Conservation (phyloP, 2,888 invertebrate genomes). For the Spicauda simplicius region DNA sequence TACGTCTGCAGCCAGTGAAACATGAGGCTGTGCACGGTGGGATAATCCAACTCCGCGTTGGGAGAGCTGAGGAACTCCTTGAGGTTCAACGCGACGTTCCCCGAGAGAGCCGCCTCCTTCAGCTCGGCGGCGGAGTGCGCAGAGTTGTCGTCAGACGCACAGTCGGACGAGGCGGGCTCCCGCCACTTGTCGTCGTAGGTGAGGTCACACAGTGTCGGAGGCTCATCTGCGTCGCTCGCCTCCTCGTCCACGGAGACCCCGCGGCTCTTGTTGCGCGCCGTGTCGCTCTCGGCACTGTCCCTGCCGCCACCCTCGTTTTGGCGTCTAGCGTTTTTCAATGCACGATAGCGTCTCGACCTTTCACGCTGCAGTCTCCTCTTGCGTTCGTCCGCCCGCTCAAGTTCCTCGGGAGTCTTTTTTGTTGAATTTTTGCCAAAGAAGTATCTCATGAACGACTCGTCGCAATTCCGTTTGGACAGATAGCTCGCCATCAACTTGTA, state of each 20-base stretch:
- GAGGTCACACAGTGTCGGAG: slow-evolving; percentile 75
- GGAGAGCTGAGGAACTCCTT: slow-evolving; percentile 74
- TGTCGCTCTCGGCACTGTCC: slow-evolving; percentile 59
- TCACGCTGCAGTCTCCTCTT: slow-evolving; percentile 76
- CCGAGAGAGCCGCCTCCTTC: slow-evolving; percentile 50
- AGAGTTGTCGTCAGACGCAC: slow-evolving; percentile 76
- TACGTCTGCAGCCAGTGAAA: slow-evolving; percentile 83
- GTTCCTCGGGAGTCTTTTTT: slow-evolving; percentile 76
- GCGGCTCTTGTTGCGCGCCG: slow-evolving; percentile 59
- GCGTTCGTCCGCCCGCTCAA: slow-evolving; percentile 77
- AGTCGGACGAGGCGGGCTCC: slow-evolving; percentile 66
- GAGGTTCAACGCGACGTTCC: slow-evolving; percentile 61
- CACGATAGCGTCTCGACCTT: slow-evolving; percentile 74
- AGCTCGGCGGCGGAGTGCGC: slow-evolving; percentile 69
- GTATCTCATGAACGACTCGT: slow-evolving; percentile 81
- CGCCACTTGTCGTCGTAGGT: slow-evolving; percentile 73
- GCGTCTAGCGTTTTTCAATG: slow-evolving; percentile 75
- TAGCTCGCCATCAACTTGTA: slow-evolving; percentile 81
- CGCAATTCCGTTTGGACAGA: slow-evolving; percentile 78
- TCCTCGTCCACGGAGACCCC: slow-evolving; percentile 64
- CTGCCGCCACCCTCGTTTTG: slow-evolving; percentile 69
- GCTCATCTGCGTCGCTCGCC: slow-evolving; percentile 73
- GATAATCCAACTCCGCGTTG: slow-evolving; percentile 77
- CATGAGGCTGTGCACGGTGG: slow-evolving; percentile 81
- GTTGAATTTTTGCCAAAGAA: slow-evolving; percentile 77